Percentiles rank a stretch among this genome's conserved stretches.
Conservation (phyloP, 2,113 vertebrate genomes). For the Scomber japonicus region DNA sequence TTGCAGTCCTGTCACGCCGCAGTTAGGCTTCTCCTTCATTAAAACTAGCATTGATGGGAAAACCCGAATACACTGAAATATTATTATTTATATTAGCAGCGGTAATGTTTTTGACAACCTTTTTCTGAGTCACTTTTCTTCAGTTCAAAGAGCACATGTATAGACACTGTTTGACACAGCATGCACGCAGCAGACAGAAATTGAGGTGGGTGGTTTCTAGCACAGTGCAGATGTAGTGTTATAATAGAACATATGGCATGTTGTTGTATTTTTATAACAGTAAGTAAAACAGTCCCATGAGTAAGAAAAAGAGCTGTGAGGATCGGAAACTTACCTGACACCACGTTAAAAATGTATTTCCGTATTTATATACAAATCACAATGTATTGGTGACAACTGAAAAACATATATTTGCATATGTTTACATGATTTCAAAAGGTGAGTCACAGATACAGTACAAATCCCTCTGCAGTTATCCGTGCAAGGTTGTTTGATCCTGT, state of each 20-base stretch:
- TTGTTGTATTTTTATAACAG: not conserved
- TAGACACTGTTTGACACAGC: not conserved
- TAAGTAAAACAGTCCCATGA: not conserved
- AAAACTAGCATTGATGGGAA: not conserved
- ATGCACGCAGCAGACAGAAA: not conserved
- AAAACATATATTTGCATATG: constrained; percentile 39
- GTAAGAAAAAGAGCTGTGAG: not conserved
- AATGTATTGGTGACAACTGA: not conserved
- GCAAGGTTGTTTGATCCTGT: not conserved
- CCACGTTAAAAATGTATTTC: not conserved
- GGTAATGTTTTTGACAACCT: not conserved
- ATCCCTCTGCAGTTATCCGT: constrained; percentile 12
- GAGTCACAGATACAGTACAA: constrained; percentile 2
- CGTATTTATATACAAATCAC: constrained; percentile 10
- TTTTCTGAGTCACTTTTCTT: not conserved
- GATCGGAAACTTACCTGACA: not conserved
- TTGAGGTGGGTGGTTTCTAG: constrained; percentile 3
- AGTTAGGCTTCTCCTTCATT: not conserved
- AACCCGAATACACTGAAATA: not conserved
- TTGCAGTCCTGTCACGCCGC: constrained; percentile 28
- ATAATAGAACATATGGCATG: not conserved
- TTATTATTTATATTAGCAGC: not conserved
- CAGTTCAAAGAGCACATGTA: not conserved
- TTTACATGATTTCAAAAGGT: constrained; percentile 39
- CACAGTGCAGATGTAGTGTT: constrained; percentile 11